phyloP scores from a whole-genome alignment of 1,140 invertebrate genomes.

The Littorina saxatilis region DNA sequence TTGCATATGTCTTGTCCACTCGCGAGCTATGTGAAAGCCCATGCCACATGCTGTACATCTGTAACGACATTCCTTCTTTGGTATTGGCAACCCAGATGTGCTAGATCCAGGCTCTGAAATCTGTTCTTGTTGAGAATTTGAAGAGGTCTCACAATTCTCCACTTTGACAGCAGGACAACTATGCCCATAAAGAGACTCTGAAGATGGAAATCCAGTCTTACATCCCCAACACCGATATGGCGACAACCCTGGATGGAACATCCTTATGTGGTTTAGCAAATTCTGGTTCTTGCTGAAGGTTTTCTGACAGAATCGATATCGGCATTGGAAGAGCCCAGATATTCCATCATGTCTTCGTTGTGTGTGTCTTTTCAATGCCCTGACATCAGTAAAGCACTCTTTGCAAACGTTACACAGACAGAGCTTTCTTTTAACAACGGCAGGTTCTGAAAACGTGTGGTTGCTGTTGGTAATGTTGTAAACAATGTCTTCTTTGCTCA shows the following conservation, averaged over 20 bases:
- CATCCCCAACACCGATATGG: neutral
- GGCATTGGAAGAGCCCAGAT: neutral
- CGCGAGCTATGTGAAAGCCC: constrained; percentile 26
- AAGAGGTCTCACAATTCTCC: neutral
- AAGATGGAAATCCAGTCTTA: neutral
- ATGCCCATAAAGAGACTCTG: neutral
- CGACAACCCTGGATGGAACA: neutral
- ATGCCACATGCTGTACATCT: constrained; percentile 14
- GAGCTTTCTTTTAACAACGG: neutral
- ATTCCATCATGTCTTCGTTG: neutral
- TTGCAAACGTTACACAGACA: constrained; percentile 17
- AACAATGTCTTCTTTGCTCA: neutral
- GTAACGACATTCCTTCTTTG: constrained; percentile 7
- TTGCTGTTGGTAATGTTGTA: neutral
- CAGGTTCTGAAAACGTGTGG: too few relatives aligned
- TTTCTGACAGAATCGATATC: neutral
- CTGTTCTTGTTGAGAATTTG: neutral
- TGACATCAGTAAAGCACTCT: neutral
- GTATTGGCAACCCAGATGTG: neutral
- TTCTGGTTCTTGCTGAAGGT: neutral
- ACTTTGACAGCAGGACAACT: neutral
- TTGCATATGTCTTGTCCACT: constrained; percentile 37
- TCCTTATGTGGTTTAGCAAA: neutral
- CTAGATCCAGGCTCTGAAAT: neutral
- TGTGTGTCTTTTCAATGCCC: neutral